Evolutionary conservation across 2,888 invertebrate species (phyloP).

Genomic region (Euplagia quadripunctaria): DNA sequence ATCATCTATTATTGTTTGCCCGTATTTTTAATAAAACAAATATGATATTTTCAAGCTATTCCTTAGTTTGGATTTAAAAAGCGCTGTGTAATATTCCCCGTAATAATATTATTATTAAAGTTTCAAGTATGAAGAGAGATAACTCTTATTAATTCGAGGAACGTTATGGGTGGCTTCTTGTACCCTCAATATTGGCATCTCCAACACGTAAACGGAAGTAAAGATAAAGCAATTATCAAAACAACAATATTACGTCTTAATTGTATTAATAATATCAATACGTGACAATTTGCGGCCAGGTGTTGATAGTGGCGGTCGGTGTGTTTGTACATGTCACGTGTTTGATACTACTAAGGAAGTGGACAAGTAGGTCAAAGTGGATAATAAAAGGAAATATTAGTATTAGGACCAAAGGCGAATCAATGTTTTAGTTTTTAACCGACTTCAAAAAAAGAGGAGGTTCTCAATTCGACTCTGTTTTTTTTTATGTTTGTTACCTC

Average conservation of each 20-base stretch:
- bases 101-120: background rate
- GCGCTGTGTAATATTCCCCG: too few relatives aligned
- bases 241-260: slow-evolving; percentile 27
- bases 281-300: slow-evolving; percentile 50
- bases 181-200: background rate
- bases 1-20: too few relatives aligned
- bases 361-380: slow-evolving; percentile 13
- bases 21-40: too few relatives aligned
- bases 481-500: too few relatives aligned
- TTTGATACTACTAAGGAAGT: slow-evolving; percentile 31
- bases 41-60: too few relatives aligned
- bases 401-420: background rate
- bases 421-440: background rate
- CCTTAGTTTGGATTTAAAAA: too few relatives aligned
- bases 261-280: slow-evolving; percentile 33
- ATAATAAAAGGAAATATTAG: background rate
- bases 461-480: too few relatives aligned
- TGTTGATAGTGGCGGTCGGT: slow-evolving; percentile 37
- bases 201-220: slow-evolving; percentile 25
- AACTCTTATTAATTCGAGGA: background rate
- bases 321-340: slow-evolving; percentile 22
- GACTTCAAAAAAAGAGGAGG: too few relatives aligned
- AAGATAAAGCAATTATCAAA: slow-evolving; percentile 20
- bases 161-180: slow-evolving; percentile 9
- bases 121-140: background rate